Evolutionary conservation across 2,888 invertebrate species (phyloP), one percentile per base, ranked within the genome.

Genomic region (Antheraea assamensis): DNA sequence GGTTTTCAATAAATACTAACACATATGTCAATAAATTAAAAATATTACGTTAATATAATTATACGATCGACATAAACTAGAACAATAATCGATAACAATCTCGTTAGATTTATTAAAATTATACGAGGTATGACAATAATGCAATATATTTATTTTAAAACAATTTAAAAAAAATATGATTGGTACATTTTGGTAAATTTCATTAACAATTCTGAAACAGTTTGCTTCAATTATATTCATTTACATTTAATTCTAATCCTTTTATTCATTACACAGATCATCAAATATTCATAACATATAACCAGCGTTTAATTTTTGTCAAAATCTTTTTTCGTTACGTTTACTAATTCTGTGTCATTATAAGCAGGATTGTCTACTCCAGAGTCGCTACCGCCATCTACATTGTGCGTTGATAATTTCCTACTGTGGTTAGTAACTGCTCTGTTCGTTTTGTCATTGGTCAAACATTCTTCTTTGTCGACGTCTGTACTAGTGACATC

Each of bases 281-380:
- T 77, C 72, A 73, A 76, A 78, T 76, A 78, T 75, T 73, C 72
- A 78, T 80, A 81, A 79, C 78, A n/a, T 83, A 82, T 82, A 78
- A 74, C 27, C 30, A 76, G 74, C 83, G 83, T 74, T 58, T 79
- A 83, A 76, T 78, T 84, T 87, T 88, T 66, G 66, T 82, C 73
- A 85, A 85, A 73, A 70, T 87, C 83, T 78, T 87, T 91, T 80
- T 79, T 90, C 17, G 75, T 74, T 58, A 87, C 88, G 76, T 78
- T 84, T 3, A 78, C 55, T 17, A 82, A 74, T 0, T 94, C 94
- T 2, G 85, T 88, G 58, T 94, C 94, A 71, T 79, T 90, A 77
- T 87, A 94, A 5, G 93, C 92, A 1, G 90, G 94, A 77, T 94
- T 94, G 73, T 94, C 94, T 2, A 94, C 92, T 19, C 94, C 94